Conservation (phyloP, 2,888 invertebrate genomes). For the Ochropleura leucogaster region DNA sequence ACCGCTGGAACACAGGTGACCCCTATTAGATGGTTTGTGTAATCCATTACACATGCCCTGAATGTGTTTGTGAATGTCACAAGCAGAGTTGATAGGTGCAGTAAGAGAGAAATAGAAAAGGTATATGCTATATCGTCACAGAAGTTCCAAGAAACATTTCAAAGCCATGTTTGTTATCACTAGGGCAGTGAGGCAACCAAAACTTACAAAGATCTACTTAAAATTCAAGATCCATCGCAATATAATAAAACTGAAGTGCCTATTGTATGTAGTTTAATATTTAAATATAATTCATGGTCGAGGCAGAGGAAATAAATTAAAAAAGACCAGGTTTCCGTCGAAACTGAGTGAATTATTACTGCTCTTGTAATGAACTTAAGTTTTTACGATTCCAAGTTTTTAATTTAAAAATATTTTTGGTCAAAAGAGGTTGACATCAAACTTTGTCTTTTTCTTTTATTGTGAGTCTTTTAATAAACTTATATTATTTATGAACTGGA, state of each 20-base stretch:
- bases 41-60: too few species aligned
- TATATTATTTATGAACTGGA: constrained; percentile 54
- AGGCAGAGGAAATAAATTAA: constrained; percentile 51
- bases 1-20: too few species aligned
- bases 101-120: too few species aligned
- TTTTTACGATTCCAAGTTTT: constrained; percentile 56
- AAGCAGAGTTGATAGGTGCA: too few species aligned
- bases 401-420: constrained; percentile 57
- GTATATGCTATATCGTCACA: neutral
- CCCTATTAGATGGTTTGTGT: too few species aligned
- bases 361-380: constrained; percentile 55
- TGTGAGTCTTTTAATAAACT: constrained; percentile 36
- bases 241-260: constrained; percentile 64
- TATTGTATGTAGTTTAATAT: constrained; percentile 67
- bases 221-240: constrained; percentile 60
- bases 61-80: too few species aligned
- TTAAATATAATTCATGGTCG: constrained; percentile 63
- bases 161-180: constrained; percentile 20
- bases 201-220: constrained; percentile 46
- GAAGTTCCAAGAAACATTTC: constrained; percentile 11
- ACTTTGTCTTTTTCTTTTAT: constrained; percentile 54
- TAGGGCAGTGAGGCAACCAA: constrained; percentile 33
- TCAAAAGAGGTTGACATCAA: constrained; percentile 53
- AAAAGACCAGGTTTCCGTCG: constrained; percentile 59
- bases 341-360: constrained; percentile 61